Evolutionary conservation across 2,888 invertebrate genomes (phyloP).

Genomic region (Diaprepes abbreviatus): DNA sequence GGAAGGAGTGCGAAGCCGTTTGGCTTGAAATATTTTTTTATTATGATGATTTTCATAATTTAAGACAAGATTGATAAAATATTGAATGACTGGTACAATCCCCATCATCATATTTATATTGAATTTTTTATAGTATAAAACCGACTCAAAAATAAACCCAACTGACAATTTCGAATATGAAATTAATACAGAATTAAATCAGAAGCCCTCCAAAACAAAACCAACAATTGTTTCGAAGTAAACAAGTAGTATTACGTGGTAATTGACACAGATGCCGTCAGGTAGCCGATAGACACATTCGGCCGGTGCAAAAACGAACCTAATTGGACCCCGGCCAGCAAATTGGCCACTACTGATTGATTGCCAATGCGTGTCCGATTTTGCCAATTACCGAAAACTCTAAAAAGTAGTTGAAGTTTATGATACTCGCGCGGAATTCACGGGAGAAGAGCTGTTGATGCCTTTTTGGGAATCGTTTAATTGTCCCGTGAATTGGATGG

Average conservation of each 20-base stretch:
- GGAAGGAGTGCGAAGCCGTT: too few species aligned
- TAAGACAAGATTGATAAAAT: too few species aligned
- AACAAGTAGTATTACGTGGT: conserved; percentile 31
- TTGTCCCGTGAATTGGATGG: conserved; percentile 39
- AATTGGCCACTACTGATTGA: conserved; percentile 41
- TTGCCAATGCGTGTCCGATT: conserved; percentile 41
- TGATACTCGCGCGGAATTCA: conserved; percentile 33
- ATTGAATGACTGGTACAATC: too few species aligned
- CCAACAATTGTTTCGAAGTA: conserved; percentile 17
- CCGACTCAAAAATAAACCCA: too few species aligned
- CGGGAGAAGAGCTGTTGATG: conserved; percentile 16
- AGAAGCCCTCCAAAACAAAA: too few species aligned
- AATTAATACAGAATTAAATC: too few species aligned
- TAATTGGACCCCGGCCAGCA: conserved; percentile 39
- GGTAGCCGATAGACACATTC: conserved; percentile 41
- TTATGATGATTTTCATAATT: too few species aligned
- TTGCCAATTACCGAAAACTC: conserved; percentile 40
- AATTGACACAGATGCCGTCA: conserved; percentile 43
- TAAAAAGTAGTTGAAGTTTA: conserved; percentile 34
- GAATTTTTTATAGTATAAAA: too few species aligned
- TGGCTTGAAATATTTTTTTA: too few species aligned
- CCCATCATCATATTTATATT: too few species aligned
- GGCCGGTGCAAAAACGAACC: conserved; percentile 23
- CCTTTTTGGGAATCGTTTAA: conserved; percentile 36
- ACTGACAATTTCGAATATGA: too few species aligned